phyloP scores from a whole-genome alignment of 2,888 invertebrate species.

The Anaspis maculata region DNA sequence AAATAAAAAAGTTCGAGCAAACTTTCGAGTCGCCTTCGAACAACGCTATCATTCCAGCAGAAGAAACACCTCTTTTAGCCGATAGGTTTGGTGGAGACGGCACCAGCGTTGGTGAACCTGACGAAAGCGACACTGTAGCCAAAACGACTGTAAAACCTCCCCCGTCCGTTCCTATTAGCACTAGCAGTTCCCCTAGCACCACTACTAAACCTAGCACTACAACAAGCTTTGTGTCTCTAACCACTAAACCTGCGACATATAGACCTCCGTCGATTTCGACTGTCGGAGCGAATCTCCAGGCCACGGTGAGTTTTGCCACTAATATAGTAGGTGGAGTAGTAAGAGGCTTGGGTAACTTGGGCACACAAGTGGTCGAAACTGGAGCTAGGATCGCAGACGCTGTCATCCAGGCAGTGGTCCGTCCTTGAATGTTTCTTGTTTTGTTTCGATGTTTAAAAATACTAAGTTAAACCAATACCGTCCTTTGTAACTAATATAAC shows the following conservation, averaged over 20 bases:
- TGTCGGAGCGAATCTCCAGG: slow-evolving; percentile 24
- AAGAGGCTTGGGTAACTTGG: slow-evolving; percentile 25
- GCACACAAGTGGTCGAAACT: slow-evolving; percentile 31
- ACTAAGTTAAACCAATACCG: too few relatives aligned
- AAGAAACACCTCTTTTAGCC: slow-evolving; percentile 1
- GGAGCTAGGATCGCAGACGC: slow-evolving; percentile 36
- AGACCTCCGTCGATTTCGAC: slow-evolving; percentile 19
- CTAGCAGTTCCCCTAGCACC: slow-evolving; percentile 13
- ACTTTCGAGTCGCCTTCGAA: slow-evolving; percentile 19
- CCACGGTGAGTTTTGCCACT: slow-evolving; percentile 32
- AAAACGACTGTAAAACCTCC: not conserved
- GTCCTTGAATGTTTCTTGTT: slow-evolving; percentile 7
- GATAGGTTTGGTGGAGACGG: slow-evolving; percentile 15
- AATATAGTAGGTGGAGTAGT: slow-evolving; percentile 25
- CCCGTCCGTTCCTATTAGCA: slow-evolving; percentile 10
- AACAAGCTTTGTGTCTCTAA: slow-evolving; percentile 8
- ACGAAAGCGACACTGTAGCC: not conserved
- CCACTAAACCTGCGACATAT: slow-evolving; percentile 5
- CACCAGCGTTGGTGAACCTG: slow-evolving; percentile 1
- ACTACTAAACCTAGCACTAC: slow-evolving; percentile 11
- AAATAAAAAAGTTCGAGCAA: slow-evolving; percentile 43
- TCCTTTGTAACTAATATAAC: slow-evolving; percentile 7
- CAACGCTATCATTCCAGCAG: not conserved
- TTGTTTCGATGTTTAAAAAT: too few relatives aligned
- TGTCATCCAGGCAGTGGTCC: slow-evolving; percentile 22